A percentile compares a stretch with the other conserved stretches of the same genome.
phyloP scores from a whole-genome alignment of 2,113 vertebrate species.

The Penelope pileata region DNA sequence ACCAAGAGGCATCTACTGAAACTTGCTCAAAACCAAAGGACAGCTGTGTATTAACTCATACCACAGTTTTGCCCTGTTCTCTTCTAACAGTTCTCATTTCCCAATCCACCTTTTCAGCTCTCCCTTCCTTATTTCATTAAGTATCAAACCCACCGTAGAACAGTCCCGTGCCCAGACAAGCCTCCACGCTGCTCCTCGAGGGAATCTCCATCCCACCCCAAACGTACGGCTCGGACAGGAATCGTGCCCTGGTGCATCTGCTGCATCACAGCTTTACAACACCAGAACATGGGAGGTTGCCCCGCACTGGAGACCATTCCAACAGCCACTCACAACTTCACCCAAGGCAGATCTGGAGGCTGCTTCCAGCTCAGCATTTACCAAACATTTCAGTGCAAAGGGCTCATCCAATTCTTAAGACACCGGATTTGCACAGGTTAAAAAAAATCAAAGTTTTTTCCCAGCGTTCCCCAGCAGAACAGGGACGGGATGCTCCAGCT shows the following conservation, averaged over 20 bases:
- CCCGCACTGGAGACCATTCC: background rate
- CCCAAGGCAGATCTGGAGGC: background rate
- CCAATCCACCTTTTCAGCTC: background rate
- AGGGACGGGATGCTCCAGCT: background rate
- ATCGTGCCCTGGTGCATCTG: accelerated
- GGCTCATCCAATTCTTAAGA: background rate
- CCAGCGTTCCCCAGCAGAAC: background rate
- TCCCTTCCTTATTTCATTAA: background rate
- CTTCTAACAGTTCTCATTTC: background rate
- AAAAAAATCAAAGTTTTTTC: background rate
- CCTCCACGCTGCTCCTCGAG: accelerated
- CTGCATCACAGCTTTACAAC: background rate
- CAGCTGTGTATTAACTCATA: background rate
- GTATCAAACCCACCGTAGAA: background rate
- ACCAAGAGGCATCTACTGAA: background rate
- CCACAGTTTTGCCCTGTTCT: accelerated
- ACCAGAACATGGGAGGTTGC: background rate
- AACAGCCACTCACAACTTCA: background rate
- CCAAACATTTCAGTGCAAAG: background rate
- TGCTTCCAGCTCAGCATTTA: background rate
- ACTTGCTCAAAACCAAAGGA: background rate
- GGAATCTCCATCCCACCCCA: background rate
- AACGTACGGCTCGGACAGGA: background rate
- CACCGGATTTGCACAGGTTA: accelerated
- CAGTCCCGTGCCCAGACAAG: background rate